Evolutionary conservation across 2,888 invertebrate species (phyloP), one percentile per base, ranked within the genome.

Genomic region (Xestoiulus laeticollis): DNA sequence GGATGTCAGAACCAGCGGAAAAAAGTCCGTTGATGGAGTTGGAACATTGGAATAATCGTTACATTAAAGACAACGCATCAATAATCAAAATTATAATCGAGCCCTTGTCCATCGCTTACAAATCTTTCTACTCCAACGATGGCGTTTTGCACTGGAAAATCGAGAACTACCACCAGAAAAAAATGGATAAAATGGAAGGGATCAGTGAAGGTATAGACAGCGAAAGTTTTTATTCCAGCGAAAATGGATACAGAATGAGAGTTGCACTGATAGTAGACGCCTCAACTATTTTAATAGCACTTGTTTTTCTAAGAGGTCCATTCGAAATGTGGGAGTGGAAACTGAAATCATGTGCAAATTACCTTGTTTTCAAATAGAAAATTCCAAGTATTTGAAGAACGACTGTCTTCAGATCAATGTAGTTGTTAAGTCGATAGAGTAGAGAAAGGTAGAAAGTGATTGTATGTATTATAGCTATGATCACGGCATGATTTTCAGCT

Each of bases 181-280:
- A 85, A 22, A 14, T 38, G 16, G 38, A 43, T 12, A 44, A 85
- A n/a, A 38, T 14, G 26, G 44, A 38, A 14, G 44, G n/a, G 26
- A n/a, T 85, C 14, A 12, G 19, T 38, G 44, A 33, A 2, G 33
- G 44, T 22, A 12, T 14, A 16, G 3, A 19, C 12, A 87, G 87
- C 38, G 68, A 53, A 4, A 33, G 32, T 38, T 87, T 87, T 26
- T 87, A 87, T 30, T 82, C 16, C 16, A 19, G 33, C 22, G 14
- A 32, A 16, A 53, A 16, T 4, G 87, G 87, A 16, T 87, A 87
- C 82, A 30, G 87, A 22, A 82, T 87, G 87, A 38, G 38, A 38
- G 38, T 6, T 38, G 38, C 6, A 38, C 38, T 38, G 38, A 6
- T 38, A 38, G 3, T 38, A 38, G 38, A 38, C 38, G 4, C 3